phyloP scores from a whole-genome alignment of 2,113 vertebrate species.

The Probosciger aterrimus region DNA sequence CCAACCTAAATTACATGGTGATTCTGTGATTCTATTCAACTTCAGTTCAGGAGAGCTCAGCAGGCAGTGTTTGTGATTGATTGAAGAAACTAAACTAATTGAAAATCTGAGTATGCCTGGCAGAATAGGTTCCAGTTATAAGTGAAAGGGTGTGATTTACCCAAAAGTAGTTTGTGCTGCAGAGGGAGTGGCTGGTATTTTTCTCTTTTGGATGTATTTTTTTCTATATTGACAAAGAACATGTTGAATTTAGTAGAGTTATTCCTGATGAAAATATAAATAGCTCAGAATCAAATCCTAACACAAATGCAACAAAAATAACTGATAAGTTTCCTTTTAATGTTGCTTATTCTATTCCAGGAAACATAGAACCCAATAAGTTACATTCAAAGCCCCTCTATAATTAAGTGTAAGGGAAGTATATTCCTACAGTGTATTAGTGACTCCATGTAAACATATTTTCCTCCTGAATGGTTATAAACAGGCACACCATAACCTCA shows the following conservation, averaged over 20 bases:
- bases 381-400: constrained; percentile 34
- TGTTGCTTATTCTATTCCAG: constrained; percentile 13
- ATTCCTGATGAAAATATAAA: not conserved
- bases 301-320: not conserved
- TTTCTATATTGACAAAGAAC: not conserved
- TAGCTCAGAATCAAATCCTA: not conserved
- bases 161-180: not conserved
- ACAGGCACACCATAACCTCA: constrained; percentile 63
- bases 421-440: constrained; percentile 49
- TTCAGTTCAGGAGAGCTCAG: not conserved
- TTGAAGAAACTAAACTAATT: not conserved
- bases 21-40: not conserved
- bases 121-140: not conserved
- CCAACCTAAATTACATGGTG: not conserved
- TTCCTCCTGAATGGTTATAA: constrained; percentile 55
- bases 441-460: constrained; percentile 63
- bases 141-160: not conserved
- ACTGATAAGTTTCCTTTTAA: not conserved
- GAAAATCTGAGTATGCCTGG: not conserved
- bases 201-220: not conserved
- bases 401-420: constrained; percentile 57
- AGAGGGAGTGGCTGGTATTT: not conserved
- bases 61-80: not conserved
- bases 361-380: constrained; percentile 34
- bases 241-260: not conserved